Base-by-base conservation (phyloP, 2,888 invertebrate genomes). In the Amiota communis region DNA sequence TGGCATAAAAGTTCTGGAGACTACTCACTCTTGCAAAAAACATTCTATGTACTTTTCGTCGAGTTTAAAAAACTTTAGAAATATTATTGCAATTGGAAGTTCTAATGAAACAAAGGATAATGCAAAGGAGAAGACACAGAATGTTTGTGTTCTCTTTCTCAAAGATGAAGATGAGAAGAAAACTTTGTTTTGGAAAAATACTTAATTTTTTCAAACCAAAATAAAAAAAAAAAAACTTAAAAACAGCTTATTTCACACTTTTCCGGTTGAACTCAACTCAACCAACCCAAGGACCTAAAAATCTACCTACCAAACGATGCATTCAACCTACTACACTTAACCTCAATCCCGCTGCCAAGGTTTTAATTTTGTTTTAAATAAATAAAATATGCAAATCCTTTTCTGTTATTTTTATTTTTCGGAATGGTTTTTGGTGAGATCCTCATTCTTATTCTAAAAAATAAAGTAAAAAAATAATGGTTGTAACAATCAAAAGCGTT, bases 91-190 rank as follows among this genome's bases (percentile, higher is more conserved):
- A 46, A 63, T n/a, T 13, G 36, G 63, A 63, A 63, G 12, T 63
- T 63, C 46, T 63, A 63, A 63, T 63, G 63, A 63, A 63, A 63
- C 63, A 63, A 63, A 63, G 63, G 63, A 23, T 63, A 63, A 63
- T 63, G 46, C 63, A 13, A 20, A 59, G 17, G 8, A 36, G 36
- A 36, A 6, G 36, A 36, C 6, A 4, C 23, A 23, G 6, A 53
- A n/a, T 53, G 6, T 17, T 57, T 17, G 15, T 15, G n/a, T 57
- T 57, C 17, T 57, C 10, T 15, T 15, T 4, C 15, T 57, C 9
- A 17, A 17, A 59, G 36, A 36, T 36, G 36, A 36, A 36, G 36
- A n/a, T n/a, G n/a, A 36, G 36, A 36, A 36, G 36, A 36, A 36
- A 36, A 36, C 36, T 36, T 36, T 23, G n/a, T 23, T 36, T 6